These are phyloP conservation scores for Electrona antarctica DNA, from an alignment of 2,113 vertebrate species.

Conservation along the genomic window DNA sequence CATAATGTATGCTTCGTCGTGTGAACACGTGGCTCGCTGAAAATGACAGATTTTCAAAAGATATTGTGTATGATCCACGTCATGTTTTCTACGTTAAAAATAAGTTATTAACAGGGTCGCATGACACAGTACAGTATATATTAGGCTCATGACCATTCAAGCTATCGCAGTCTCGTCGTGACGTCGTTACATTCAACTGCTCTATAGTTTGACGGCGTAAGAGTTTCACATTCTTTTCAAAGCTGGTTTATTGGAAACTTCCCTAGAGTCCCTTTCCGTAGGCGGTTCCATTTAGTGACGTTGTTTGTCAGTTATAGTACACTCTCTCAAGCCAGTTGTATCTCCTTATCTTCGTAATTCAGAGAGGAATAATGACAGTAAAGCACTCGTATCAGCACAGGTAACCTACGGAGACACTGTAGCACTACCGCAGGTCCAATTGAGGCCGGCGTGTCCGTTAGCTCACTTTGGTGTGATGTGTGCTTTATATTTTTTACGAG, in stretches of 20 bases:
- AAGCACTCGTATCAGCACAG: background rate
- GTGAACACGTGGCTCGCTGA: too few relatives aligned
- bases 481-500: conserved; percentile 1
- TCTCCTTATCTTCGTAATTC: background rate
- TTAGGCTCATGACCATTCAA: background rate
- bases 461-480: background rate
- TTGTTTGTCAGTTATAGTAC: background rate
- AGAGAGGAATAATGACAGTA: background rate
- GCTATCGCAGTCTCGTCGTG: background rate
- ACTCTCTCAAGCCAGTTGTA: background rate
- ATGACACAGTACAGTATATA: too few relatives aligned
- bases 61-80: too few relatives aligned
- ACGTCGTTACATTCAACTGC: background rate
- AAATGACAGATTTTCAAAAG: too few relatives aligned
- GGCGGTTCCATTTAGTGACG: background rate
- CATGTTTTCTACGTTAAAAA: too few relatives aligned
- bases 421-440: background rate
- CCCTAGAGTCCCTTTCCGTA: background rate
- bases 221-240: background rate
- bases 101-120: too few relatives aligned
- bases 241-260: background rate
- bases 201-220: background rate
- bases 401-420: background rate
- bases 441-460: background rate
- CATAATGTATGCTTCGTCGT: too few relatives aligned